These are phyloP conservation scores for Syritta pipiens DNA, from an alignment of 2,888 invertebrate genomes.

Conservation along the genomic window DNA sequence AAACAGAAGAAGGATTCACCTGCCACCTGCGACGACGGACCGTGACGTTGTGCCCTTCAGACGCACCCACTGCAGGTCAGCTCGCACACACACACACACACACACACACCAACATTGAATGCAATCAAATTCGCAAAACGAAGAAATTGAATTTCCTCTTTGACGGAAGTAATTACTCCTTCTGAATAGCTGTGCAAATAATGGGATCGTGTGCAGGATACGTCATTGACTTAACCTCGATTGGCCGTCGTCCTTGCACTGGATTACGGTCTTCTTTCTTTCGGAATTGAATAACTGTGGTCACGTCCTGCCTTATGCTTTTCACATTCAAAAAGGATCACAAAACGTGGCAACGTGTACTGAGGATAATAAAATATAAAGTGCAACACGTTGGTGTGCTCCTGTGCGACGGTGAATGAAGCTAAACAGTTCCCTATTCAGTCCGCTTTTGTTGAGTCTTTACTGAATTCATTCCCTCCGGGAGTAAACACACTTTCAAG, in stretches of 20 bases:
- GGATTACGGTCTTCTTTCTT: slow-evolving; percentile 13
- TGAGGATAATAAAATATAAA: slow-evolving; percentile 64
- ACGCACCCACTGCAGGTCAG: background rate
- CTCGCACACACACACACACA: background rate
- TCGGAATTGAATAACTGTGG: slow-evolving; percentile 41
- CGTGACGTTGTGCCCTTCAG: slow-evolving; percentile 5
- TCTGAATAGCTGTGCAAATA: slow-evolving; percentile 63
- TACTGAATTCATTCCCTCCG: slow-evolving; percentile 30
- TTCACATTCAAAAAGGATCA: slow-evolving; percentile 40
- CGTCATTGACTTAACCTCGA: slow-evolving; percentile 55
- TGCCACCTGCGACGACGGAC: too few species aligned
- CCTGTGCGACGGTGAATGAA: slow-evolving; percentile 29
- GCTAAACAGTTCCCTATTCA: background rate
- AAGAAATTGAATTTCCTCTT: slow-evolving; percentile 66
- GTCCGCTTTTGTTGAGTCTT: background rate
- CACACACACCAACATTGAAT: slow-evolving; percentile 20
- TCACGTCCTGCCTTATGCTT: slow-evolving; percentile 50
- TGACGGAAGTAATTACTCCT: slow-evolving; percentile 67
- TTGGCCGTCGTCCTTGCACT: slow-evolving; percentile 44
- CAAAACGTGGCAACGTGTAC: slow-evolving; percentile 21
- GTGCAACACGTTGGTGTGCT: slow-evolving; percentile 60
- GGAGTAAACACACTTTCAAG: slow-evolving; percentile 46
- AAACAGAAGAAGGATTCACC: slow-evolving; percentile 15
- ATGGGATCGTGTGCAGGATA: slow-evolving; percentile 64
- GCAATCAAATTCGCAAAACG: slow-evolving; percentile 59